These are phyloP conservation scores for Corythornis cristatus DNA, from an alignment of 2,113 vertebrate genomes.

Conservation along the genomic window DNA sequence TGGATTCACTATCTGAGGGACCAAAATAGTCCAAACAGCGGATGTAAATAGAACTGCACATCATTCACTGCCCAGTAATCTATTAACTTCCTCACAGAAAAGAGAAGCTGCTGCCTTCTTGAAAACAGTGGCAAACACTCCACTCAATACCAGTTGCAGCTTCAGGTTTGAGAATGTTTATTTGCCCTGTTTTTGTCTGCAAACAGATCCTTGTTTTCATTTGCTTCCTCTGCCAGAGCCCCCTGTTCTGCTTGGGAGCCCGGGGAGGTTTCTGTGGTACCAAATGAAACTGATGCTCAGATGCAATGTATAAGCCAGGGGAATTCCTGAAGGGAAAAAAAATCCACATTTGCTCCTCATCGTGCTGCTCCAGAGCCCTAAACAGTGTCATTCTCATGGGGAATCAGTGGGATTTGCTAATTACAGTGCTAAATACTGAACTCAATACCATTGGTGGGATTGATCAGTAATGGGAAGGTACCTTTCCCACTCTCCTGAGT, in stretches of 20 bases:
- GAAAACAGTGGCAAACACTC: conserved; percentile 6
- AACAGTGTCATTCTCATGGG: neutral
- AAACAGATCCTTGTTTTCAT: neutral
- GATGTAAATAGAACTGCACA: conserved; percentile 26
- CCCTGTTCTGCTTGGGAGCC: neutral
- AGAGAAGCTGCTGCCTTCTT: neutral
- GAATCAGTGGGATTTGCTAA: neutral
- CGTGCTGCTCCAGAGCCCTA: neutral
- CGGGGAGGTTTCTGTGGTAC: neutral
- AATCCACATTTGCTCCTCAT: neutral
- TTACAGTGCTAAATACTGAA: neutral
- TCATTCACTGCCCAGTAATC: conserved; percentile 30
- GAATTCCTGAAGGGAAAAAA: neutral
- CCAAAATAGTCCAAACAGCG: neutral
- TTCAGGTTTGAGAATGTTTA: neutral
- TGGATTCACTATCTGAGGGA: conserved; percentile 7
- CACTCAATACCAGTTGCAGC: neutral
- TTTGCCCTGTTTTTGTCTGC: neutral
- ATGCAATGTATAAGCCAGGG: neutral
- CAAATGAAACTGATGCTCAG: neutral
- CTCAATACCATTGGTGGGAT: neutral
- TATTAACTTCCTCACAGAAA: conserved; percentile 15
- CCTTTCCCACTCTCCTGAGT: neutral
- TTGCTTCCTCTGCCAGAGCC: neutral
- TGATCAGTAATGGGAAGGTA: neutral